Percentiles rank a stretch among this genome's conserved stretches.
phyloP scores from a whole-genome alignment of 37 sponge, comb jelly and placozoan genomes.

The Spongia lamella region DNA sequence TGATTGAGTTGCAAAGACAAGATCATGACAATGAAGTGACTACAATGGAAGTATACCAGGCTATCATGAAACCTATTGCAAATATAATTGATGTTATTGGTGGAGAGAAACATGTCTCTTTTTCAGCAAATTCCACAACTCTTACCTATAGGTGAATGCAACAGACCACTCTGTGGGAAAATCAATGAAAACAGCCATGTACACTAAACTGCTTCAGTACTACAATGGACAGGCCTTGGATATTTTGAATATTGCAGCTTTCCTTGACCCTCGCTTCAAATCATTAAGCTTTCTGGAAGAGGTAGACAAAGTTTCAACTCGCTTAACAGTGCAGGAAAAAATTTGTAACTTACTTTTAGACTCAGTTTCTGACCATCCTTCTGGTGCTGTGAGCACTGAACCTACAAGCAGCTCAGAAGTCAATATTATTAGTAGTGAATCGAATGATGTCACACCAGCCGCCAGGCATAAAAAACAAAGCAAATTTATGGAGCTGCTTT shows the following conservation, averaged over 20 bases:
- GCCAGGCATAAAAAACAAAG: no score
- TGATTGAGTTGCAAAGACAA: conserved; percentile 9
- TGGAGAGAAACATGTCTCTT: conserved; percentile 30
- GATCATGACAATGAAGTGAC: conserved; percentile 32
- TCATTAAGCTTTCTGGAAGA: neutral
- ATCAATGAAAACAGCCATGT: conserved; percentile 18
- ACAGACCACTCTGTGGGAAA: conserved; percentile 11
- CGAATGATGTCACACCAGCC: no score
- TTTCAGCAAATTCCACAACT: conserved; percentile 29
- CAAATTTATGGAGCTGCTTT: no score
- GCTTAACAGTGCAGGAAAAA: no score
- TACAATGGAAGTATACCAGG: conserved; percentile 10
- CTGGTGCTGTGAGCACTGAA: no score
- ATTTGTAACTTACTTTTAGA: no score
- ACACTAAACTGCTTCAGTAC: conserved; percentile 11
- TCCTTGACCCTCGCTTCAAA: conserved; percentile 41
- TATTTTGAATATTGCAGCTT: conserved; percentile 7
- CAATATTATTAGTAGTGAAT: no score
- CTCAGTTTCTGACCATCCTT: no score
- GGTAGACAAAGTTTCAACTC: no score
- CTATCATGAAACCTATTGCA: conserved; percentile 32
- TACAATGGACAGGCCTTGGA: conserved; percentile 8
- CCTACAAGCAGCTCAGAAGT: no score
- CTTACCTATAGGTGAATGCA: neutral
- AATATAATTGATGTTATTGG: conserved; percentile 37